Conservation (phyloP, 2,888 invertebrate species). For the Ichneumon xanthorius region DNA sequence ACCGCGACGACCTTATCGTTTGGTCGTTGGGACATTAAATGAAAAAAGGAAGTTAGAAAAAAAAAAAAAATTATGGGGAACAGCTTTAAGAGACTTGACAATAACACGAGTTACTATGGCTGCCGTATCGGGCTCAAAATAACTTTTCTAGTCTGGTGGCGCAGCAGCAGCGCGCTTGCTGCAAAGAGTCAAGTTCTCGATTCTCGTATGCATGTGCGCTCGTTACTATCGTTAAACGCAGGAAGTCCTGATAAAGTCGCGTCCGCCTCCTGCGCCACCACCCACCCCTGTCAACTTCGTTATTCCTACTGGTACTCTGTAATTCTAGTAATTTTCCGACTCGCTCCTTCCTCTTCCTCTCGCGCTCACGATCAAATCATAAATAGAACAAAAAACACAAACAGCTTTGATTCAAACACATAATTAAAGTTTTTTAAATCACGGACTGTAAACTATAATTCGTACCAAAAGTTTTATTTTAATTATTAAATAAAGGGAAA, state of each 20-base stretch:
- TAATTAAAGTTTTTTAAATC: neutral
- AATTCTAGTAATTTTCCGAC: slow-evolving; percentile 15
- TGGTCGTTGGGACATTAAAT: neutral
- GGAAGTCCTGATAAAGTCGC: slow-evolving; percentile 79
- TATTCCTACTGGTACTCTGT: slow-evolving; percentile 62
- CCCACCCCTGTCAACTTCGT: slow-evolving; percentile 69
- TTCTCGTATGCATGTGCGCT: slow-evolving; percentile 61
- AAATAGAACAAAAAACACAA: neutral
- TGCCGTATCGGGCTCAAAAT: slow-evolving; percentile 40
- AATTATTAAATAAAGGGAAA: neutral
- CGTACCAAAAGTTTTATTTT: neutral
- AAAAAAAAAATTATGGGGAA: neutral
- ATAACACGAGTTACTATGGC: slow-evolving; percentile 4
- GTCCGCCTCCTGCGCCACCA: slow-evolving; percentile 74
- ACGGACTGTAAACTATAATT: neutral
- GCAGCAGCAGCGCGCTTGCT: slow-evolving; percentile 10
- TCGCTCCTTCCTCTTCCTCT: slow-evolving; percentile 58
- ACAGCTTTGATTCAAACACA: neutral
- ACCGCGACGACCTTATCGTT: neutral
- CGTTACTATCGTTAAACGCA: slow-evolving; percentile 77
- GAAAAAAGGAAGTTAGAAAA: neutral
- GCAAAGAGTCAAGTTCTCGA: slow-evolving; percentile 51
- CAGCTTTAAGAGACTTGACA: neutral
- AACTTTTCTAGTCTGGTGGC: slow-evolving; percentile 31
- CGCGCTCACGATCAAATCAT: neutral